A percentile compares a stretch with the other conserved stretches of the same genome.
Evolutionary conservation across 2,113 vertebrate genomes (phyloP).

Genomic region (Alligator sinensis): DNA sequence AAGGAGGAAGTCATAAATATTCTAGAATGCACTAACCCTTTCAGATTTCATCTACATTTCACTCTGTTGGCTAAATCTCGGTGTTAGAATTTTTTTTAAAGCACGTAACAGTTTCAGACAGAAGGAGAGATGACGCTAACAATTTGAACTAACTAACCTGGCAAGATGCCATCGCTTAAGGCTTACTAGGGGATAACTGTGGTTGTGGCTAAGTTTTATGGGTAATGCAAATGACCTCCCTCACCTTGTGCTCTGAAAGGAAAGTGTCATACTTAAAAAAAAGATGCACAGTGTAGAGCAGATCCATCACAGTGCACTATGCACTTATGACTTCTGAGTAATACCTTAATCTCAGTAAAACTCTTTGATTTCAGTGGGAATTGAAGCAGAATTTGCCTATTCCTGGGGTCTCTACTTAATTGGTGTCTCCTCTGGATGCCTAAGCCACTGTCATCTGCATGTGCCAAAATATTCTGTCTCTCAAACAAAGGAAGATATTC

Average conservation of each 20-base stretch:
- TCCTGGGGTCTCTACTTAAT: too few relatives aligned
- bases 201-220: neutral
- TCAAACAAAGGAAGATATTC: too few relatives aligned
- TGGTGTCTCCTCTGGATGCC: too few relatives aligned
- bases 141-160: neutral
- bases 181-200: neutral
- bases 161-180: neutral
- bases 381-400: neutral
- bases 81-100: too few relatives aligned
- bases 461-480: too few relatives aligned
- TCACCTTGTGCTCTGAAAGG: neutral
- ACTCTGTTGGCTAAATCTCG: neutral
- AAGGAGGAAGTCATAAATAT: constrained; percentile 19
- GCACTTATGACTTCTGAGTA: fast-evolving
- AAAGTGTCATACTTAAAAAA: neutral
- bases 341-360: neutral
- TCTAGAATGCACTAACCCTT: neutral
- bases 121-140: neutral
- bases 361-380: neutral
- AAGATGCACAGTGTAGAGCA: neutral
- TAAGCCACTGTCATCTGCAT: too few relatives aligned
- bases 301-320: neutral
- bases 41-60: neutral
- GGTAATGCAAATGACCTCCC: neutral
- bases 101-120: neutral